Percentiles rank a stretch among this genome's conserved stretches.
These are phyloP conservation scores for Macroglossus sobrinus DNA, from an alignment of 2,113 vertebrate genomes.

Conservation along the genomic window DNA sequence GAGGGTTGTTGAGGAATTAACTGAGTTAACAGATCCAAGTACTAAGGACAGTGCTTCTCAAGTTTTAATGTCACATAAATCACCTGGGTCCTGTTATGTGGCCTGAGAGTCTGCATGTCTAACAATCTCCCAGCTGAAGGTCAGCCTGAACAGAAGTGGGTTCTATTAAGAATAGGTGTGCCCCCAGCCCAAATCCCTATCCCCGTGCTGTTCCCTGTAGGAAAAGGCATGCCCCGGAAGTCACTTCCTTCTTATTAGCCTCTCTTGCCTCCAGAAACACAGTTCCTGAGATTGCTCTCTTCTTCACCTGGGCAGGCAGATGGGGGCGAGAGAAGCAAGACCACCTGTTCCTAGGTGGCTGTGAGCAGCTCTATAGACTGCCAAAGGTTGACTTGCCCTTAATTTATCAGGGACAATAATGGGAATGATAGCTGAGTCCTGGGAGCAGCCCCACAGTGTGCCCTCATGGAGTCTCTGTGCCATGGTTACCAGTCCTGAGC, in stretches of 20 bases:
- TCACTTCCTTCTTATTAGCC: neutral
- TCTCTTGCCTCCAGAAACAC: neutral
- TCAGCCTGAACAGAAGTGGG: neutral
- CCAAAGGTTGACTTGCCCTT: neutral
- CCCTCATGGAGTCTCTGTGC: neutral
- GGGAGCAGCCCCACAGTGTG: neutral
- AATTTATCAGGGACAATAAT: neutral
- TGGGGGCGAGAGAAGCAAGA: neutral
- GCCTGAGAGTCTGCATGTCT: neutral
- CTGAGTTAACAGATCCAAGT: neutral
- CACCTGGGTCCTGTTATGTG: neutral
- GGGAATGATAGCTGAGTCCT: neutral
- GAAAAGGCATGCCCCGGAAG: neutral
- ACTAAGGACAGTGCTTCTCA: neutral
- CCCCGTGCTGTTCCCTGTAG: neutral
- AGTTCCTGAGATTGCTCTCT: neutral
- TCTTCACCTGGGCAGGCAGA: neutral
- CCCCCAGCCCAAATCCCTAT: neutral
- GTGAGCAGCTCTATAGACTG: neutral
- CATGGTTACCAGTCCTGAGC: neutral
- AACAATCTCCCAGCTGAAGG: neutral
- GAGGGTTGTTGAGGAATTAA: neutral
- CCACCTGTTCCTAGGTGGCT: neutral
- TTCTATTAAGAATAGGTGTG: neutral
- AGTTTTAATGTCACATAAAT: neutral